Percentiles rank a stretch among this genome's conserved stretches.
phyloP scores from a whole-genome alignment of 2,797 vertebrate genomes.

The Rhinogobio ventralis region DNA sequence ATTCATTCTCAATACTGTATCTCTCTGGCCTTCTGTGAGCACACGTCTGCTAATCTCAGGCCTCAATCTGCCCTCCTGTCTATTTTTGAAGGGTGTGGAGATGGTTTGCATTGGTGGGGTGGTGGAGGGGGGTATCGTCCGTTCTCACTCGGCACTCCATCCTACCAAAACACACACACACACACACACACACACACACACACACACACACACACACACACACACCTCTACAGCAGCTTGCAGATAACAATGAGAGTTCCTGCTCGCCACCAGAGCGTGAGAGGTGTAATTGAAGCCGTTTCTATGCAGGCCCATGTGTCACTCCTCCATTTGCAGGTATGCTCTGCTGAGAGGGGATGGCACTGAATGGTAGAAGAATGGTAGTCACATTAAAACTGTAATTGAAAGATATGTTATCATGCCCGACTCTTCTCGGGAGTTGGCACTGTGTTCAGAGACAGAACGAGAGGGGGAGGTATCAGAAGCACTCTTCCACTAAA shows the following conservation, averaged over 20 bases:
- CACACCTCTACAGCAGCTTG: constrained; percentile 52
- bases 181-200: constrained; percentile 45
- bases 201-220: constrained; percentile 40
- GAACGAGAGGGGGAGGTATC: constrained; percentile 71
- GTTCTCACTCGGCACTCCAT: constrained; percentile 39
- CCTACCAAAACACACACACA: constrained; percentile 62
- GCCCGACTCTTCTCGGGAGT: constrained; percentile 71
- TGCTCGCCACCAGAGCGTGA: constrained; percentile 56
- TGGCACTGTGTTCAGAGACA: constrained; percentile 60
- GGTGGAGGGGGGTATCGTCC: constrained; percentile 71
- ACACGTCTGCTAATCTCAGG: constrained; percentile 86
- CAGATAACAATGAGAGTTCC: constrained; percentile 70
- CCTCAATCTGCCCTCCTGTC: constrained; percentile 84
- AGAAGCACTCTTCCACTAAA: constrained; percentile 70
- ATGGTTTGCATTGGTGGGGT: constrained; percentile 52
- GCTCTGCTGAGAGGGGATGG: constrained; percentile 57
- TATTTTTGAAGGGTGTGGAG: constrained; percentile 71
- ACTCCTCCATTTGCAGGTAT: constrained; percentile 76
- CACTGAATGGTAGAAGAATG: constrained; percentile 76
- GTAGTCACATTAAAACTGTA: constrained; percentile 83
- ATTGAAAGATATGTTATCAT: constrained; percentile 87
- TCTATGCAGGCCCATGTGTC: constrained; percentile 74
- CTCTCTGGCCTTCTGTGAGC: constrained; percentile 86
- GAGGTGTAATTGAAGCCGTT: constrained; percentile 73
- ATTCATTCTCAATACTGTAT: constrained; percentile 87